Base-by-base conservation (phyloP, 2,113 vertebrate genomes). In the Garra rufa region DNA sequence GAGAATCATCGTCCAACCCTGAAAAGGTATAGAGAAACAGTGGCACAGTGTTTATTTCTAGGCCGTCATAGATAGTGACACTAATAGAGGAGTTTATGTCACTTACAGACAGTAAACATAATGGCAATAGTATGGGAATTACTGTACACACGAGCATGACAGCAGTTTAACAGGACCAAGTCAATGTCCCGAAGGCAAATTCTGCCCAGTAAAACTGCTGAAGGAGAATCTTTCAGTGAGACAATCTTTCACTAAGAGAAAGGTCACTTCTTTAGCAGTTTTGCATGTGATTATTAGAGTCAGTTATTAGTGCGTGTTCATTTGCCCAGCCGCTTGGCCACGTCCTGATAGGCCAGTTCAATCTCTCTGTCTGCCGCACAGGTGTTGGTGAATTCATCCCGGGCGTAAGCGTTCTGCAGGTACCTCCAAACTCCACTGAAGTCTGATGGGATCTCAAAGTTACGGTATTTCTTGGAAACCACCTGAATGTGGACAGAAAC, bases 371-470 rank as follows among this genome's bases (percentile, higher is more conserved):
- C 96, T 0, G 97, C 96, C 0, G 98, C 95, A 17, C 97, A 99
- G 4, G 98, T 99, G 92, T 98, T 98, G 91, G 92, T 96, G 93
- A 99, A 99, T 83, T 99, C 98, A 0, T 99, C 98, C 34, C 96
- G 92, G 50, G 90, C 90, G 0, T 97, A 98, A 0, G 97, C 96
- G 0, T 97, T 98, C 91, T 94, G 93, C 26, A 99, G 96, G 90
- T 99, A 99, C 65, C 96, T 92, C 96, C 96, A 96, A 83, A 99
- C 87, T 48, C 98, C 98, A 0, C 84, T 93, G 92, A 97, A 96
- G 74, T 99, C 97, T 0, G 93, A 87, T 0, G 97, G 97, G 90
- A 99, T 95, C 84, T 97, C 95, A 0, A 98, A 99, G 90, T 98
- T 97, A 70, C 97, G 96, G 90, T 97, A 99, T 87, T 96, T 98